Conservation (phyloP, 2,113 vertebrate genomes). For the Passer montanus region DNA sequence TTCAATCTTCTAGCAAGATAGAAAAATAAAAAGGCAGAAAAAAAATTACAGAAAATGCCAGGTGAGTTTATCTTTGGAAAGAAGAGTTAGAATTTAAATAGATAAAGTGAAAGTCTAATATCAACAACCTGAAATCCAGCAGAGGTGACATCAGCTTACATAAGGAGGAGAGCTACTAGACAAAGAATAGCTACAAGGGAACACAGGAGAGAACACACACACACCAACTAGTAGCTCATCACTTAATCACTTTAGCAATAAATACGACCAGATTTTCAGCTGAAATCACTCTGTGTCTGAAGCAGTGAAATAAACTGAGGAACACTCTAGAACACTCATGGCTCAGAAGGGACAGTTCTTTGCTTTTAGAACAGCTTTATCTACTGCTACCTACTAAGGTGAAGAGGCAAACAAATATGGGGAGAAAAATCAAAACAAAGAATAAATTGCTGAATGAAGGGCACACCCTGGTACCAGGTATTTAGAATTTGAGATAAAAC, state of each 20-base stretch:
- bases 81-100: neutral
- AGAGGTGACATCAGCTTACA: neutral
- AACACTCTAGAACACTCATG: accelerated
- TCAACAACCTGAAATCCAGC: neutral
- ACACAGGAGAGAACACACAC: neutral
- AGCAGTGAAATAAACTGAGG: neutral
- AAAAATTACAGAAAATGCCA: neutral
- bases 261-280: neutral
- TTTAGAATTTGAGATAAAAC: neutral
- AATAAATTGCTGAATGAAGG: neutral
- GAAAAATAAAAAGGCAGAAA: neutral
- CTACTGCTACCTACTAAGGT: neutral
- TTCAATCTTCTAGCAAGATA: neutral
- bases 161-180: neutral
- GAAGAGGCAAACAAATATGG: neutral
- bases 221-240: neutral
- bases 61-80: neutral
- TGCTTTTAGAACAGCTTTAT: neutral
- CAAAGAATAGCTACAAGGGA: neutral
- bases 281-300: neutral
- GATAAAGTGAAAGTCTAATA: neutral
- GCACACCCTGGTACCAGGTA: neutral
- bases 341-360: neutral
- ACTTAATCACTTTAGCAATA: neutral
- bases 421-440: neutral